Evolutionary conservation across 2,888 invertebrate genomes (phyloP).

Genomic region (Fragum fragum): DNA sequence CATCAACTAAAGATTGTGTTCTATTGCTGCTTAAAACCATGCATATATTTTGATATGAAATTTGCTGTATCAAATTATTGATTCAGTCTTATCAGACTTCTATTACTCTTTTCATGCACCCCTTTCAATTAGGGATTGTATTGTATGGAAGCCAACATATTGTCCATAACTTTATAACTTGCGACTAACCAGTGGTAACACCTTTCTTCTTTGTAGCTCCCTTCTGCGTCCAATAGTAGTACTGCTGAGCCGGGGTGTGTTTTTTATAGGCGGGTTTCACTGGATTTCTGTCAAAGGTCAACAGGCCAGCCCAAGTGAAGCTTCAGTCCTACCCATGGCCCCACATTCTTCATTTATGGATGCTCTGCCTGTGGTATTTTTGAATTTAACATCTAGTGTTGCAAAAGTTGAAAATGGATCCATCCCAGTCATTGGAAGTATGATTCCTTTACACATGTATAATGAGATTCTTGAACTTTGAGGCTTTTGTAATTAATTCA

Average conservation of each 20-base stretch:
- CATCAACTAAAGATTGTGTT: too few species aligned
- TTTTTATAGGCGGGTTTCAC: slow-evolving; percentile 94
- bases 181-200: not conserved
- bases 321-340: slow-evolving; percentile 94
- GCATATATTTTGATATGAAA: too few species aligned
- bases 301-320: slow-evolving; percentile 92
- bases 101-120: too few species aligned
- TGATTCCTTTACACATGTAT: slow-evolving; percentile 82
- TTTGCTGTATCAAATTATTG: too few species aligned
- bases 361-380: slow-evolving; percentile 93
- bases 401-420: slow-evolving; percentile 94
- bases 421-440: slow-evolving; percentile 97
- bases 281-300: slow-evolving; percentile 92
- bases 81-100: too few species aligned
- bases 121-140: too few species aligned
- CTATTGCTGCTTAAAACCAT: too few species aligned
- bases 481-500: not conserved
- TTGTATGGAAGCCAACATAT: too few species aligned
- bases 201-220: slow-evolving; percentile 13
- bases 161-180: too few species aligned
- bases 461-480: not conserved
- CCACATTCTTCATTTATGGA: slow-evolving; percentile 98
- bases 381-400: slow-evolving; percentile 95
- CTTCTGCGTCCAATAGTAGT: slow-evolving; percentile 75
- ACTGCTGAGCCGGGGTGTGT: slow-evolving; percentile 88